phyloP scores from a whole-genome alignment of 2,113 vertebrate species.

The Fregetta grallaria region DNA sequence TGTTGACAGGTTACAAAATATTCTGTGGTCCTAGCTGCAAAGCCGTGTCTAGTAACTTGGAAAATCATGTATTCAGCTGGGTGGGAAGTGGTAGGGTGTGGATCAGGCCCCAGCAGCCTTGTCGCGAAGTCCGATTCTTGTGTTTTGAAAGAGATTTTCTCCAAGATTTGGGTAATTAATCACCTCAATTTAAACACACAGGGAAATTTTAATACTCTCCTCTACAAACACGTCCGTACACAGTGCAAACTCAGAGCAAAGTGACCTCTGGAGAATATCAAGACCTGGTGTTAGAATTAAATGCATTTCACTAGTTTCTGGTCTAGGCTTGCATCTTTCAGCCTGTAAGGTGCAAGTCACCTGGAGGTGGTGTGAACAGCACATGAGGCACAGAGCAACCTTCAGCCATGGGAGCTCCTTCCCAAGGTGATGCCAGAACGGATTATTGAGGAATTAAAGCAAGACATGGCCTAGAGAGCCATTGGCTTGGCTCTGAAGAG shows the following conservation, averaged over 20 bases:
- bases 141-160: not conserved
- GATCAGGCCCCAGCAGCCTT: not conserved
- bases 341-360: not conserved
- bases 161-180: not conserved
- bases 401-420: not conserved
- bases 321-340: not conserved
- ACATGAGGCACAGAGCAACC: not conserved
- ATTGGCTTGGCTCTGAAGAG: not conserved
- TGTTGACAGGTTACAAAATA: not conserved
- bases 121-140: accelerated
- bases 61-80: not conserved
- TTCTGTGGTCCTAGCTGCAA: not conserved
- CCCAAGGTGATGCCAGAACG: not conserved
- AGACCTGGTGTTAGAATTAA: not conserved
- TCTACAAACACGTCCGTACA: not conserved
- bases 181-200: not conserved
- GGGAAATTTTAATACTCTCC: not conserved
- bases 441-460: not conserved
- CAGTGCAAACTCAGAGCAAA: not conserved
- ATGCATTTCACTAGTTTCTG: not conserved
- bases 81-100: not conserved
- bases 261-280: not conserved
- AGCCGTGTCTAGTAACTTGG: accelerated
- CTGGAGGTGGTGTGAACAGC: not conserved
- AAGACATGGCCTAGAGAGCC: not conserved